Conservation (phyloP, 2,113 vertebrate species). For the Micronycteris hirsuta region DNA sequence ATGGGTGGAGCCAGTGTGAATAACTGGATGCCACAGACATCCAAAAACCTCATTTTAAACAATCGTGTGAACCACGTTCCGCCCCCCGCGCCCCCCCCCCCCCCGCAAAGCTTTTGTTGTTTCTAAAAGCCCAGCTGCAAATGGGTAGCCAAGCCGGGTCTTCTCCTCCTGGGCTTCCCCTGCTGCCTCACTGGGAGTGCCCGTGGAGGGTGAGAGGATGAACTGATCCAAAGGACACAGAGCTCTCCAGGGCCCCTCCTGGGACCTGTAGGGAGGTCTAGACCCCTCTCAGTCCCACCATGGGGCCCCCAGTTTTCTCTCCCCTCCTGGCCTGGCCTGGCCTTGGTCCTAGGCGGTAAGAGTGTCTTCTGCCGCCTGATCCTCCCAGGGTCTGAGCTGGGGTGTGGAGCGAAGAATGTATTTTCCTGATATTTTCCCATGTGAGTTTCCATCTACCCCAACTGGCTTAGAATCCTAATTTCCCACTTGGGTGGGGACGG, state of each 20-base stretch:
- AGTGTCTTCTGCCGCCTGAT: constrained; percentile 30
- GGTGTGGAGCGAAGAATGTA: neutral
- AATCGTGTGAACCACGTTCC: constrained; percentile 46
- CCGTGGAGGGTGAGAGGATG: neutral
- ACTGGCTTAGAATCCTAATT: constrained; percentile 25
- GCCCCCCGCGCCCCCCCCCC: neutral
- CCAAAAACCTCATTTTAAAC: constrained; percentile 71
- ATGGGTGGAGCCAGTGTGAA: constrained; percentile 65
- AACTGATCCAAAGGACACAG: neutral
- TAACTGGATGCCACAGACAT: constrained; percentile 62
- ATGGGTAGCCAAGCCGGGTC: constrained; percentile 4
- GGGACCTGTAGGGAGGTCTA: neutral
- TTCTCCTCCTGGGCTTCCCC: neutral
- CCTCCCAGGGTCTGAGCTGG: constrained; percentile 8
- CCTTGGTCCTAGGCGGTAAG: neutral
- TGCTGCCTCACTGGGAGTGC: neutral
- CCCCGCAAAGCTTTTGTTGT: constrained; percentile 59
- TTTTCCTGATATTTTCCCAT: constrained; percentile 43
- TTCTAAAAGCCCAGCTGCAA: constrained; percentile 52
- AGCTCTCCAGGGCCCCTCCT: neutral
- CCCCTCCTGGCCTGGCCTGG: neutral
- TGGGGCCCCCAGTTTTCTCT: neutral
- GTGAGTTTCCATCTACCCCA: constrained; percentile 5
- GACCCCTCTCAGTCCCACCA: neutral
- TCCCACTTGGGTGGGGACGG: constrained; percentile 16